Percentiles rank a stretch among this genome's conserved stretches.
Evolutionary conservation across 2,113 vertebrate genomes (phyloP).

Genomic region (Microcebus lehilahytsara): DNA sequence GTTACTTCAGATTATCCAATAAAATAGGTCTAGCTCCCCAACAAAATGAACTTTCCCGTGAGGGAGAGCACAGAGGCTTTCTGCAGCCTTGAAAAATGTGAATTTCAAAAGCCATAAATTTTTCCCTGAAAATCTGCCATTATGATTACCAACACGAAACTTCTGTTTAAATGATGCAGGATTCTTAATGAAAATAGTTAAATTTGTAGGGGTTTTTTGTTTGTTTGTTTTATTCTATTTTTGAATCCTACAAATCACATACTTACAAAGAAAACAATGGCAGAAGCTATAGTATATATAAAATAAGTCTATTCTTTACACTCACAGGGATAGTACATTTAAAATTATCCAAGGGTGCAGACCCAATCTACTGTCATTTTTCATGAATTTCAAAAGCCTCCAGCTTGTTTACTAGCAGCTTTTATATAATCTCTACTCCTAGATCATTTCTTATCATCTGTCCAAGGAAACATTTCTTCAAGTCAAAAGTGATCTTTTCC

Average conservation of each 20-base stretch:
- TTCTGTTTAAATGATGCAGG: neutral
- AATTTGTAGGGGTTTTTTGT: neutral
- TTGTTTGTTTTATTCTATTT: neutral
- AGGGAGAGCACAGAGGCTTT: neutral
- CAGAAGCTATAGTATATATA: neutral
- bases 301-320: constrained; percentile 32
- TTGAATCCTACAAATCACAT: neutral
- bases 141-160: neutral
- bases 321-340: neutral
- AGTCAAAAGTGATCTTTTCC: neutral
- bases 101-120: neutral
- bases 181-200: neutral
- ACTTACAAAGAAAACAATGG: neutral
- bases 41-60: neutral
- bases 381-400: constrained; percentile 24
- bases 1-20: neutral
- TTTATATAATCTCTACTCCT: constrained; percentile 25
- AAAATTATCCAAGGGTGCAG: neutral
- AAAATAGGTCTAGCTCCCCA: neutral
- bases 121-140: neutral
- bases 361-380: neutral
- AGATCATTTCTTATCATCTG: constrained; percentile 13
- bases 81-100: neutral
- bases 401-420: neutral
- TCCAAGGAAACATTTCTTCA: neutral